phyloP scores from a whole-genome alignment of 2,797 vertebrate species.

The Acanthurus tractus region DNA sequence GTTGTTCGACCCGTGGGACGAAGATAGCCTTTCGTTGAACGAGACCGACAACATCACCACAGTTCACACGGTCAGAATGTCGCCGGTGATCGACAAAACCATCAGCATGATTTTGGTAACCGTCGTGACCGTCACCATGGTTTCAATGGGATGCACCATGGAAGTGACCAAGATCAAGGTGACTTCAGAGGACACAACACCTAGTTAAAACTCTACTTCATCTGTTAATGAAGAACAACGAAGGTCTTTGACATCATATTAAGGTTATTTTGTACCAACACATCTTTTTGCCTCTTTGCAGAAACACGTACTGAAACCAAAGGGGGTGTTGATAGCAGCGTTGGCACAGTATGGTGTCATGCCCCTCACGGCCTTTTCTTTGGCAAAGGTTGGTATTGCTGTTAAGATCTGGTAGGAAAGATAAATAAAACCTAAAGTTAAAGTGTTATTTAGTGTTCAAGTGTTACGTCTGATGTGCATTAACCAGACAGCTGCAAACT shows the following conservation, averaged over 20 bases:
- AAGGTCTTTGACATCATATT: no score
- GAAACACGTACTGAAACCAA: conserved; percentile 86
- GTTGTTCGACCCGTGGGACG: conserved; percentile 7
- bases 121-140: conserved; percentile 78
- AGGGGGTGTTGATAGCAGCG: conserved; percentile 83
- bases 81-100: conserved; percentile 58
- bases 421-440: no score
- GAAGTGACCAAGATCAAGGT: conserved; percentile 88
- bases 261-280: not conserved
- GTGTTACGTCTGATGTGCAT: no score
- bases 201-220: not conserved
- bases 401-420: no score
- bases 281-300: conserved; percentile 33
- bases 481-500: not conserved
- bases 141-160: conserved; percentile 89
- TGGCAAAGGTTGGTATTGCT: conserved; percentile 81
- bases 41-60: conserved; percentile 50
- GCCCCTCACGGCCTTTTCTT: conserved; percentile 86
- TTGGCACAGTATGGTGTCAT: conserved; percentile 89
- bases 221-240: not conserved
- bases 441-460: no score
- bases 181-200: not conserved
- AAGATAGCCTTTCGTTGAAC: conserved; percentile 44
- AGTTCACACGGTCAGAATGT: not conserved
- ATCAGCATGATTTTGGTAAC: conserved; percentile 62